Evolutionary conservation across 2,113 vertebrate species (phyloP).

Genomic region (Channa argus): DNA sequence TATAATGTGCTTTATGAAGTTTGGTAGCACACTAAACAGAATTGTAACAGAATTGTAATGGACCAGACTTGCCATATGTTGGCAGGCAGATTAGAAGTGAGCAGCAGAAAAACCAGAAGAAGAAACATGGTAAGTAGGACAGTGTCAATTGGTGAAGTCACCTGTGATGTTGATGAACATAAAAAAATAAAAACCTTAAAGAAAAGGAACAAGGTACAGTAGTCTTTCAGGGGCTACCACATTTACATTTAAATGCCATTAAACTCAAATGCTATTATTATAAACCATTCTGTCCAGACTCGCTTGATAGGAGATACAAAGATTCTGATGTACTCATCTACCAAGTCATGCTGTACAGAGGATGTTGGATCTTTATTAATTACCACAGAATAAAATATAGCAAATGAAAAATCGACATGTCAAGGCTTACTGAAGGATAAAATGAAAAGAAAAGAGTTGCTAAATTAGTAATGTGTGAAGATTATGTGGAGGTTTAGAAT

Average conservation of each 20-base stretch:
- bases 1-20: background rate
- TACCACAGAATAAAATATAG: conserved; percentile 10
- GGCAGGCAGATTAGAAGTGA: too few species aligned
- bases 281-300: background rate
- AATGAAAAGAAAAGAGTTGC: conserved; percentile 17
- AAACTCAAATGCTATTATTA: background rate
- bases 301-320: background rate
- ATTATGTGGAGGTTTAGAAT: background rate
- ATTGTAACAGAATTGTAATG: background rate
- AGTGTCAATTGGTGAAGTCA: background rate
- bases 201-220: background rate
- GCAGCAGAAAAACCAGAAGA: too few species aligned
- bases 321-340: background rate
- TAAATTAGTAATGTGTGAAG: conserved; percentile 27
- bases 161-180: background rate
- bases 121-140: too few species aligned
- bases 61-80: background rate
- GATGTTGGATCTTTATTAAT: conserved; percentile 29
- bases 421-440: conserved; percentile 19
- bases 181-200: background rate
- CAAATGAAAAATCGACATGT: conserved; percentile 26
- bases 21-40: background rate
- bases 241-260: conserved; percentile 12
- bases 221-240: background rate
- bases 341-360: conserved; percentile 1